These are phyloP conservation scores for Tarsius wallacei DNA, from an alignment of 2,797 vertebrate genomes.

Conservation along the genomic window DNA sequence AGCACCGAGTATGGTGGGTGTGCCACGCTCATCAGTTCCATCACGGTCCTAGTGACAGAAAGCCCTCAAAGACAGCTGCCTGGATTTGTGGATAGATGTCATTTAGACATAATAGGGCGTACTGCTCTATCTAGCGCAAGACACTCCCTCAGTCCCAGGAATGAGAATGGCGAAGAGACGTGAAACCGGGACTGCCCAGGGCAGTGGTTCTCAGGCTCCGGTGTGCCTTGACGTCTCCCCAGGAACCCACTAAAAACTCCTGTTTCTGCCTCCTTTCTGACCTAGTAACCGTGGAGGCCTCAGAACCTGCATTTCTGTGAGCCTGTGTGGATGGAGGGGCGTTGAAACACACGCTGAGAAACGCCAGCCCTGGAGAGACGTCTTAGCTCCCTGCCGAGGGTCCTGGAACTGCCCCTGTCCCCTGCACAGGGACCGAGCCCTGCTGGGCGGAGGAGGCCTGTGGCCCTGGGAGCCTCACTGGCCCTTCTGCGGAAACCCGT, in stretches of 20 bases:
- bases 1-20: background rate
- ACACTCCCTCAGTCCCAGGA: background rate
- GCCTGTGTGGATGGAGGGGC: background rate
- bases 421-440: background rate
- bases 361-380: background rate
- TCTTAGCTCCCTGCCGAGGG: background rate
- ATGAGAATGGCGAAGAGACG: background rate
- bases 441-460: background rate
- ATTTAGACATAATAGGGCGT: conserved; percentile 1
- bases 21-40: conserved; percentile 30
- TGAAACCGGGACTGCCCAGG: background rate
- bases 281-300: background rate
- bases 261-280: background rate
- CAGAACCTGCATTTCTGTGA: background rate
- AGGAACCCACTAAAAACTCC: background rate
- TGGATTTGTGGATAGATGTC: background rate
- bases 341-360: background rate
- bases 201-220: background rate
- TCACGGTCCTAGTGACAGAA: background rate
- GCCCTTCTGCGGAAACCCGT: background rate
- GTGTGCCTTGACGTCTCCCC: background rate
- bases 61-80: background rate
- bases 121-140: background rate
- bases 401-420: background rate
- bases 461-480: background rate